Conservation (phyloP, 2,888 invertebrate genomes). For the Chelonus formosanus region DNA sequence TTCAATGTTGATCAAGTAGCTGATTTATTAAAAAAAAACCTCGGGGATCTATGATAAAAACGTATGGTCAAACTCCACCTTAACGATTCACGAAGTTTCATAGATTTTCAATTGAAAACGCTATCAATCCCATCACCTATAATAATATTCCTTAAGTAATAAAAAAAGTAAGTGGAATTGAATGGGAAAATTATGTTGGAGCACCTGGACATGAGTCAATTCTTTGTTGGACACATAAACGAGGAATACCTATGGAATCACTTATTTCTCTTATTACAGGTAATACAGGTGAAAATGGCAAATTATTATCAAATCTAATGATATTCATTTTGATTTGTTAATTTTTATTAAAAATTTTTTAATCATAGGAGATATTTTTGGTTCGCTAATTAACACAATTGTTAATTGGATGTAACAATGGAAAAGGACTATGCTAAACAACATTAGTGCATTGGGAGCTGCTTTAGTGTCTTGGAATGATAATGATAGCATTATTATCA, state of each 20-base stretch:
- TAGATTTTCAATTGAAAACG: conserved; percentile 68
- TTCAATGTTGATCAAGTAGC: conserved; percentile 78
- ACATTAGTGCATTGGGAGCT: conserved; percentile 67
- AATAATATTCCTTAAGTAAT: conserved; percentile 54
- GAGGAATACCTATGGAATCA: conserved; percentile 60
- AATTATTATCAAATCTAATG: too few species aligned
- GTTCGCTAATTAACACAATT: conserved; percentile 68
- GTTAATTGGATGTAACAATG: conserved; percentile 66
- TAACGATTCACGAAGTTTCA: conserved; percentile 82
- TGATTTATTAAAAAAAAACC: conserved; percentile 78
- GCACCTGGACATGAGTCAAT: conserved; percentile 76
- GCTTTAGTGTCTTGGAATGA: conserved; percentile 81
- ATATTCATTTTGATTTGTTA: too few species aligned
- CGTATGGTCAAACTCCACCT: conserved; percentile 90
- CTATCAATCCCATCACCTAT: conserved; percentile 40
- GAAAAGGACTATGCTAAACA: conserved; percentile 62
- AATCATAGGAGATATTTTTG: conserved; percentile 76
- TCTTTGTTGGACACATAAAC: conserved; percentile 69
- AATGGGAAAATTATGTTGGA: conserved; percentile 86
- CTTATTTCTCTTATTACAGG: conserved; percentile 66
- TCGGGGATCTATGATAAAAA: conserved; percentile 86
- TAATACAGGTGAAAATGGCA: too few species aligned
- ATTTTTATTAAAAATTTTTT: too few species aligned
- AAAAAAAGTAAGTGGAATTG: conserved; percentile 65
- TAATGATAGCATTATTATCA: conserved; percentile 76